These are phyloP conservation scores for Ardeotis arabs DNA, from an alignment of 2,113 vertebrate genomes.

Conservation along the genomic window DNA sequence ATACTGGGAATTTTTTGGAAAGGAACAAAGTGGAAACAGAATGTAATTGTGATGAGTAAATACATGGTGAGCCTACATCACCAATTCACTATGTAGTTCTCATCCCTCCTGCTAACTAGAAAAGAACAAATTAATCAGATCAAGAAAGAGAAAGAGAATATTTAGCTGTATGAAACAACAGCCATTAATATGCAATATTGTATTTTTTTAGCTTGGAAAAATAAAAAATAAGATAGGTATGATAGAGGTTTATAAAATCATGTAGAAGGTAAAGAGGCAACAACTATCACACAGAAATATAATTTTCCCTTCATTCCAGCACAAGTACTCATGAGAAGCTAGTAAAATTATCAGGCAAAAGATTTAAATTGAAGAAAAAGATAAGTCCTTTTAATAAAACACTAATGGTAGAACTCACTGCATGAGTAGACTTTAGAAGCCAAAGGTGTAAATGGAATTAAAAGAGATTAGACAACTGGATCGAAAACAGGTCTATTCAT, in stretches of 20 bases:
- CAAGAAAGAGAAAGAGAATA: neutral
- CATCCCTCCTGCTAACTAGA: neutral
- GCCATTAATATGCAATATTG: neutral
- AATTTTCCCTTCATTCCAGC: neutral
- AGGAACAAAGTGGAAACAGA: neutral
- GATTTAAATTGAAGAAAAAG: neutral
- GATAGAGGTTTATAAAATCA: neutral
- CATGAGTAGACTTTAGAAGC: neutral
- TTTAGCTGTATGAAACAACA: neutral
- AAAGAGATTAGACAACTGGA: neutral
- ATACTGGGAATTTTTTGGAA: neutral
- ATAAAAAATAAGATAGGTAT: neutral
- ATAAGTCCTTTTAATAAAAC: neutral
- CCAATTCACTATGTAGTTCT: neutral
- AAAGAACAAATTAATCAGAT: neutral
- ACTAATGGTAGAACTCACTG: neutral
- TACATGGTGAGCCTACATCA: neutral
- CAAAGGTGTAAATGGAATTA: neutral
- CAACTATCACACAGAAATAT: neutral
- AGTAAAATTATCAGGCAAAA: neutral
- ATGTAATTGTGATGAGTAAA: neutral
- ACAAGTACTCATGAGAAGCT: neutral
- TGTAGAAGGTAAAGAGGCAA: neutral
- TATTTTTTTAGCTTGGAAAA: neutral
- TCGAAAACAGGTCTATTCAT: neutral